phyloP scores from a whole-genome alignment of 2,113 vertebrate species.

The Leucopsar rothschildi region DNA sequence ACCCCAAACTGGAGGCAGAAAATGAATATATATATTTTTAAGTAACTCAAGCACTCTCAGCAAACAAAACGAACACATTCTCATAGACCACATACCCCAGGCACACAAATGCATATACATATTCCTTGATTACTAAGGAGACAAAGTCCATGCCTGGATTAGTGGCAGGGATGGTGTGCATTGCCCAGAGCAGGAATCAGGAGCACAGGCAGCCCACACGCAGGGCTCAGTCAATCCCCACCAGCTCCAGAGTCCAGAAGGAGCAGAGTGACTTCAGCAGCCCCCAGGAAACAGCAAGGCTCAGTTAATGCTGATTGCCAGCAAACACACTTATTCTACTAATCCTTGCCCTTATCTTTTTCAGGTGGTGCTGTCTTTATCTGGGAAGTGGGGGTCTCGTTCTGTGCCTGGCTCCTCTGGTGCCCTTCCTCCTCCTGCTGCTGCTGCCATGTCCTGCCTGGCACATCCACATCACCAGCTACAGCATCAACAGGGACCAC shows the following conservation, averaged over 20 bases:
- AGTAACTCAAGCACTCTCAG: neutral
- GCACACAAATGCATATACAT: neutral
- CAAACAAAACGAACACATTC: neutral
- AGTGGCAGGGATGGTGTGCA: neutral
- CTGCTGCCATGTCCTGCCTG: fast-evolving
- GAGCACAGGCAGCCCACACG: neutral
- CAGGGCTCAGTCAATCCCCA: neutral
- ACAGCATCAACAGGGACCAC: neutral
- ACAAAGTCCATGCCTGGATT: neutral
- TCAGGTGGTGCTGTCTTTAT: neutral
- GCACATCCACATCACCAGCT: no score
- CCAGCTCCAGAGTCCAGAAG: neutral
- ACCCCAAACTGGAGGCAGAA: neutral
- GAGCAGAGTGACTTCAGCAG: neutral
- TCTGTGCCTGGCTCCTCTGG: neutral
- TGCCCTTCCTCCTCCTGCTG: neutral
- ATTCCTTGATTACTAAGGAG: neutral
- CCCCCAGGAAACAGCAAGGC: neutral
- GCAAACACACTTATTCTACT: neutral
- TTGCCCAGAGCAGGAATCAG: neutral
- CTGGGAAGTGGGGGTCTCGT: fast-evolving
- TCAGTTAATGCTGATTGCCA: neutral
- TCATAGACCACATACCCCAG: neutral
- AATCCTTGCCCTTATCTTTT: neutral
- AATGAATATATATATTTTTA: neutral